phyloP scores from a whole-genome alignment of 1,140 invertebrate species.

The Globodera rostochiensis region DNA sequence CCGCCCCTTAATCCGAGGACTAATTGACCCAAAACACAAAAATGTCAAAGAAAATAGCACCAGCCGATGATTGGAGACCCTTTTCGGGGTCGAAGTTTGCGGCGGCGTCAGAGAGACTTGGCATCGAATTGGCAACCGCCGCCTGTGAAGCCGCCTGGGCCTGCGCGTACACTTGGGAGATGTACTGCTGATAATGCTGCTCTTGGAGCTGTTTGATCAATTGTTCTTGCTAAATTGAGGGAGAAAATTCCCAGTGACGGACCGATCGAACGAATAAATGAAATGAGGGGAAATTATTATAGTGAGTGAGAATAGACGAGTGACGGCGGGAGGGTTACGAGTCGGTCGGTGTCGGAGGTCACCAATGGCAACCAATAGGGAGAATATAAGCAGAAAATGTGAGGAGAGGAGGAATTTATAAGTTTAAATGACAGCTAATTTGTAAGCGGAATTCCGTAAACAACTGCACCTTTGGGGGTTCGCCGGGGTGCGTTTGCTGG shows the following conservation, averaged over 20 bases:
- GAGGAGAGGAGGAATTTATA: background rate
- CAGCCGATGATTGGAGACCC: constrained; percentile 41
- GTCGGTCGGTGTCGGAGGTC: constrained; percentile 3
- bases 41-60: constrained; percentile 44
- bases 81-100: constrained; percentile 44
- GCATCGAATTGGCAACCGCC: constrained; percentile 17
- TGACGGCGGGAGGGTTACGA: background rate
- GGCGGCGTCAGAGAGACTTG: constrained; percentile 7
- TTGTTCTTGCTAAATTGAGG: constrained; percentile 51
- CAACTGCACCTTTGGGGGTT: constrained; percentile 76
- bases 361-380: background rate
- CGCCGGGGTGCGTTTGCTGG: constrained; percentile 89
- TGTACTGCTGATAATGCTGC: constrained; percentile 55
- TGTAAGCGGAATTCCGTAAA: background rate
- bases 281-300: constrained; percentile 7
- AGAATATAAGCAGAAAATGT: background rate
- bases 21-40: constrained; percentile 26
- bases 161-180: constrained; percentile 57
- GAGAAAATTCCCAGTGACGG: background rate
- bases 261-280: background rate
- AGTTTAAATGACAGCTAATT: background rate
- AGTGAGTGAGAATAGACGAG: background rate
- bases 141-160: constrained; percentile 41
- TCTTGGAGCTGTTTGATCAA: constrained; percentile 55
- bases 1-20: background rate